These are phyloP conservation scores for Astur gentilis DNA, from an alignment of 2,113 vertebrate species.

Conservation along the genomic window DNA sequence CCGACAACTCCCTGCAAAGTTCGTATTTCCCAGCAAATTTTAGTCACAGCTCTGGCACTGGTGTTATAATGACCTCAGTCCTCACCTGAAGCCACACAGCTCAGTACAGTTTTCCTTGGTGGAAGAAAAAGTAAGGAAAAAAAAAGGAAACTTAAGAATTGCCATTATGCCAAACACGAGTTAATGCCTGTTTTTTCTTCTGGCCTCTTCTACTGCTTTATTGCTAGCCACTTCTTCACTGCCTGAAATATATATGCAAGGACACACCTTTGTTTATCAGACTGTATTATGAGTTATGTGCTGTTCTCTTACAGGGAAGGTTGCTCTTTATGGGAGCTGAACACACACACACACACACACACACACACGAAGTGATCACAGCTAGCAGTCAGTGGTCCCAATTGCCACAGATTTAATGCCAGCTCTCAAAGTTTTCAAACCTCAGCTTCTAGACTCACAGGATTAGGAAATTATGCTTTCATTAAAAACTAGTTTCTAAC, in stretches of 20 bases:
- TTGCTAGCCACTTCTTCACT: background rate
- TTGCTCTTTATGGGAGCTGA: background rate
- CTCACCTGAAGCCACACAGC: background rate
- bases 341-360: background rate
- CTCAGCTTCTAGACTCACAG: background rate
- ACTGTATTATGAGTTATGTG: accelerated
- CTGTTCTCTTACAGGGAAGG: background rate
- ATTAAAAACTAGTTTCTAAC: background rate
- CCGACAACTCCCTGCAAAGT: background rate
- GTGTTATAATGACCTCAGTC: background rate
- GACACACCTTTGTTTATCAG: background rate
- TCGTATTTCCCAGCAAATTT: background rate
- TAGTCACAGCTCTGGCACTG: background rate
- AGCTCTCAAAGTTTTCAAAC: background rate
- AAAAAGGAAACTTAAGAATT: background rate
- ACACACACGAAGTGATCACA: background rate
- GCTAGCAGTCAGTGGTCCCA: background rate
- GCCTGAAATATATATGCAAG: too few species aligned
- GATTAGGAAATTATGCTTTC: background rate
- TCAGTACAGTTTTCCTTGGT: background rate
- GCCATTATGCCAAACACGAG: background rate
- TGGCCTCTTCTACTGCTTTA: background rate
- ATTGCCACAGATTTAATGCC: background rate
- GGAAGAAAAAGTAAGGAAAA: background rate
- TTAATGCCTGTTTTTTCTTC: background rate